Base-by-base conservation (phyloP, 1,140 invertebrate genomes). In the Zeugodacus cucurbitae region DNA sequence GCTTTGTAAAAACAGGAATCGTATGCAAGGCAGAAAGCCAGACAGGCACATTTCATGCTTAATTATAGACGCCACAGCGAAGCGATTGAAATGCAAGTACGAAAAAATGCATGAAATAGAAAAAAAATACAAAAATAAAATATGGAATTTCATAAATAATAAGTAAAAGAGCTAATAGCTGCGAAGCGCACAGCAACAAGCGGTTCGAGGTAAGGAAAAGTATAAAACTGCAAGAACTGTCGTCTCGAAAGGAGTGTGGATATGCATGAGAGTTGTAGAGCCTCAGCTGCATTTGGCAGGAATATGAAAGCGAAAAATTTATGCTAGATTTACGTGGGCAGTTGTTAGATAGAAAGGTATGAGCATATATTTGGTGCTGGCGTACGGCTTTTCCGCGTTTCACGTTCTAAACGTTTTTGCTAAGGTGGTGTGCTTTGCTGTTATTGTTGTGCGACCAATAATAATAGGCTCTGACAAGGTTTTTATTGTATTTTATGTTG, bases 31-130 rank as follows among this genome's bases (percentile, higher is more conserved):
- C 91, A 90, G 90, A 91, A 92, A 92, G 91, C 74, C 74, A 82
- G 91, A 90, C 91, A 92, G 91, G 90, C 91, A 91, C 91, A 91
- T 92, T 92, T 91, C 90, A 92, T 91, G 91, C 91, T 92, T 92
- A 92, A 92, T 92, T 92, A 92, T 92, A 92, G 91, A 92, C 91
- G 91, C 91, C 90, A 90, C 90, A 7, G 22, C 58, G 17, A 17
- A 17, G 90, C 89, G 91, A 90, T 92, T 90, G 91, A 89, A 91
- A 90, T 91, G 91, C 91, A 44, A 44, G 70, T 44, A 74, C 0
- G 37, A 29, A 74, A 41, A 74, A 20, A 14, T 26, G 37, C 74
- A 78, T 48, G 5, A 44, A 48, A 82, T 11, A 48, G 26, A 48
- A 32, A 3, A 14, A 70, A 70, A 70, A 70, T 70, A 54, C n/a